Evolutionary conservation across 2,888 invertebrate genomes (phyloP).

Genomic region (Spisula subtruncata): DNA sequence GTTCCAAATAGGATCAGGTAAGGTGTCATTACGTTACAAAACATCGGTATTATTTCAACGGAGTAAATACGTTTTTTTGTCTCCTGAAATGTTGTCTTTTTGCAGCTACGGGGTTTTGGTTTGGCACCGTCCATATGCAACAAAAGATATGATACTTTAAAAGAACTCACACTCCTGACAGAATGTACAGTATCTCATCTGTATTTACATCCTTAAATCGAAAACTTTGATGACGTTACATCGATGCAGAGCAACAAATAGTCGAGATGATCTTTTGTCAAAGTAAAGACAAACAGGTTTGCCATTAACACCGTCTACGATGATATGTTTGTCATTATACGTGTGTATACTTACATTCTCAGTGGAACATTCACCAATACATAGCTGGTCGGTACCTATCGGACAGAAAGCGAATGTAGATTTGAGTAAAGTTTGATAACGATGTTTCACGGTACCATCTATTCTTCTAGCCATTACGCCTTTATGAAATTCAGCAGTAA

Average conservation of each 20-base stretch:
- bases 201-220: too few species aligned
- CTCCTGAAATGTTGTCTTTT: too few species aligned
- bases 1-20: too few species aligned
- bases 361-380: not conserved
- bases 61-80: too few species aligned
- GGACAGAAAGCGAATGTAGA: not conserved
- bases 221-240: constrained; percentile 8
- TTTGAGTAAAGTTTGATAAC: not conserved
- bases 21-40: too few species aligned
- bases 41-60: too few species aligned
- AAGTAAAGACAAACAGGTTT: not conserved
- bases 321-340: not conserved
- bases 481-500: not conserved
- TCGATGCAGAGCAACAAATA: not conserved
- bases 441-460: not conserved
- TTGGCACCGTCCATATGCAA: too few species aligned
- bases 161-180: too few species aligned
- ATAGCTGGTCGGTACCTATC: not conserved
- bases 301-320: not conserved
- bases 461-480: not conserved
- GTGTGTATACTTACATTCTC: not conserved
- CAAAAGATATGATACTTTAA: too few species aligned
- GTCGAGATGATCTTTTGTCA: not conserved
- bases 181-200: too few species aligned
- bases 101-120: too few species aligned